phyloP scores from a whole-genome alignment of 2,113 vertebrate genomes.

The Lepus europaeus region DNA sequence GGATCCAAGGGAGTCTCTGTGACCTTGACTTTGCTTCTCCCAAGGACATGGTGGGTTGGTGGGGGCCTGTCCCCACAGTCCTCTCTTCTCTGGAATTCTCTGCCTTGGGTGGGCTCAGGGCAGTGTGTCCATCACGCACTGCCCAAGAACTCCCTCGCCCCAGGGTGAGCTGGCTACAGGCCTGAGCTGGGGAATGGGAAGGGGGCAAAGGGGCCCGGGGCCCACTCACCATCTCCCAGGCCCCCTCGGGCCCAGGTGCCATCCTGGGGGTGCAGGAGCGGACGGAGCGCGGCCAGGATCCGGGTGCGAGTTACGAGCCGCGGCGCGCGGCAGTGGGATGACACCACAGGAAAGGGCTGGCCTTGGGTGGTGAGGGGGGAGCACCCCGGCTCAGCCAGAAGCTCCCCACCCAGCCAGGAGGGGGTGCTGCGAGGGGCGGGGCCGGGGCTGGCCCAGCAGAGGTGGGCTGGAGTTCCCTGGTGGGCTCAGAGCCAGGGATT shows the following conservation, averaged over 20 bases:
- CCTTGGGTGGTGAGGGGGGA: constrained; percentile 24
- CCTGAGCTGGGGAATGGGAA: too few relatives aligned
- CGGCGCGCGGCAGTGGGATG: neutral
- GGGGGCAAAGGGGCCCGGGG: neutral
- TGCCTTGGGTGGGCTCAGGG: neutral
- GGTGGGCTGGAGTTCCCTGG: constrained; percentile 61
- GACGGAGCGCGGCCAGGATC: neutral
- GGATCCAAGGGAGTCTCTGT: neutral
- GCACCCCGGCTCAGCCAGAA: constrained; percentile 25
- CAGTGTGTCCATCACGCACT: neutral
- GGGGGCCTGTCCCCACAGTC: neutral
- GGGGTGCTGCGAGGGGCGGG: constrained; percentile 36
- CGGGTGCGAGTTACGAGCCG: constrained; percentile 41
- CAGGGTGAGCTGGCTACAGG: neutral
- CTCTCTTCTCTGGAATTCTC: neutral
- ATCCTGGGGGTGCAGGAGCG: constrained; percentile 27
- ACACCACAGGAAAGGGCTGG: constrained; percentile 72
- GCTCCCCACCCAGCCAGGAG: constrained; percentile 40
- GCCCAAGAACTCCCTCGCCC: neutral
- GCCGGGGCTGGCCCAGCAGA: neutral
- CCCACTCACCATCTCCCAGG: constrained; percentile 57
- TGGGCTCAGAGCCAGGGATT: constrained; percentile 67
- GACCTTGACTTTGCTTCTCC: neutral
- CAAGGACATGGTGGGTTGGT: neutral
- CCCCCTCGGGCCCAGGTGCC: constrained; percentile 46